Base-by-base conservation (phyloP, 64 coral and sea anemone species). In the Montipora capricornis region DNA sequence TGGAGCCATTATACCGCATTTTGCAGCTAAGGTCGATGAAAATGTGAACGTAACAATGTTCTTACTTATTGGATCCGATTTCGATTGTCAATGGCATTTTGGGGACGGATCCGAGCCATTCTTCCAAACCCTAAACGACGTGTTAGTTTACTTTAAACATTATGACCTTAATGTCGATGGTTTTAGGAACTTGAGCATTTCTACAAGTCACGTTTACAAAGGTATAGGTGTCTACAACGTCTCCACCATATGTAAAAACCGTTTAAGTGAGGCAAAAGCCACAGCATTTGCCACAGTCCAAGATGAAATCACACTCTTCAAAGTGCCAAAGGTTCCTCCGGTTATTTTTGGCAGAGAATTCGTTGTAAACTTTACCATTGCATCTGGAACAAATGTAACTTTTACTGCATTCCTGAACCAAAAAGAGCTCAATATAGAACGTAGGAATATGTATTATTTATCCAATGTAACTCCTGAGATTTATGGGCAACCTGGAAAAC, bases 381-480 rank as follows among this genome's bases (percentile, higher is more conserved):
- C 76, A 13, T 47, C n/a, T 29, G 94, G 94, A 4, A 92, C 89
- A 3, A 95, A 95, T 79, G 83, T 88, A 5, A 87, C 76, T 80
- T 95, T 91, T 55, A 48, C 26, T 17, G 89, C 22, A 48, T 76
- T 17, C 16, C 17, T 91, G 16, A 47, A 71, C 51, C 53, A 44
- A 44, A 45, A 7, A 15, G 24, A 91, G 14, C 66, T 95, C 14
- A 4, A 67, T 2, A 58, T 91, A 62, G 49, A 61, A 68, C 73
- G 26, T 81, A 22, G 73, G 80, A 83, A 79, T 17, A 49, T 60
- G 4, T 73, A 29, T 26, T 16, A 85, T 17, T 51, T 57, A 5
- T 77, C 67, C 49, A 4, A 6, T 4, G 45, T 95, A 44, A 95
- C 94, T 2, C 47, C 67, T 29, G n/a, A 49, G 19, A 15, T 87